These are phyloP conservation scores for Caradrina kadenii DNA, from an alignment of 2,888 invertebrate species.

Conservation along the genomic window DNA sequence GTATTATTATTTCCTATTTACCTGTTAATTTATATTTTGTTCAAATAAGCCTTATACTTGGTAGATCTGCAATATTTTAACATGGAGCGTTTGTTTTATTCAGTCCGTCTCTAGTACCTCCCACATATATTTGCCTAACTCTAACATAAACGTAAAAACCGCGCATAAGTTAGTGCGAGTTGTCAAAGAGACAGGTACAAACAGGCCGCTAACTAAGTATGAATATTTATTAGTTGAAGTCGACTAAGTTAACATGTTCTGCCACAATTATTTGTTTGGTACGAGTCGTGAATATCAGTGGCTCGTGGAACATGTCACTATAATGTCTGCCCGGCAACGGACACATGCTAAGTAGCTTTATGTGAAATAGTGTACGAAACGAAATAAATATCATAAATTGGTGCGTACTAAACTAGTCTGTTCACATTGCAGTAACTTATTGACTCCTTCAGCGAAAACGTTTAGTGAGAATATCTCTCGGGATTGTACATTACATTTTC, in stretches of 20 bases:
- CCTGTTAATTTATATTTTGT: background rate
- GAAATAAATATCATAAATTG: slow-evolving; percentile 31
- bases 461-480: no score
- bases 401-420: slow-evolving; percentile 12
- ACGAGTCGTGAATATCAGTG: slow-evolving; percentile 25
- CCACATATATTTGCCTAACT: background rate
- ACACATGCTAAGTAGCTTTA: slow-evolving; percentile 21
- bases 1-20: background rate
- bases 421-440: background rate
- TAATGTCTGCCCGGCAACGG: slow-evolving; percentile 30
- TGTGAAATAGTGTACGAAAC: slow-evolving; percentile 10
- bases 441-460: no score
- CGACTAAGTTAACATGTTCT: slow-evolving; percentile 36
- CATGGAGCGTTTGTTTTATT: background rate
- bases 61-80: no score
- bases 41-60: background rate
- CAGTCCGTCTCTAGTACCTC: background rate
- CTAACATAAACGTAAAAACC: slow-evolving; percentile 19
- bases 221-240: slow-evolving; percentile 49
- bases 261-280: slow-evolving; percentile 30
- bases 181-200: slow-evolving; percentile 29
- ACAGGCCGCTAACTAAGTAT: slow-evolving; percentile 29
- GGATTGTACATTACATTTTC: no score
- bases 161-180: slow-evolving; percentile 36
- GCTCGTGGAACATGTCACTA: slow-evolving; percentile 6